Base-by-base conservation (phyloP, 37 sponge, comb jelly and placozoan species). In the Hormiphora californensis region DNA sequence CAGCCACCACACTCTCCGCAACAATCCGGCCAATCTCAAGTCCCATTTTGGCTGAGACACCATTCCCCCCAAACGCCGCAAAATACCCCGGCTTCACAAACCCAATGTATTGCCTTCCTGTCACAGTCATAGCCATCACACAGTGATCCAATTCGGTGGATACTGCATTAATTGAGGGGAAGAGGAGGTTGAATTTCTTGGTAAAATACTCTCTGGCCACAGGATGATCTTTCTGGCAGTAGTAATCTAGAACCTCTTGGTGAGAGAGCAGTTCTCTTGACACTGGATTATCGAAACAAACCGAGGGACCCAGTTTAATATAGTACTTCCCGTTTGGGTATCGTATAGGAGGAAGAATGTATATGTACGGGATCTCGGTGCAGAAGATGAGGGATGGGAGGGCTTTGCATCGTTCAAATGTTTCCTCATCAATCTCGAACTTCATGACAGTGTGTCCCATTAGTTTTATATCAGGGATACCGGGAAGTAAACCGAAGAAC, bases 361-460 rank as follows among this genome's bases (percentile, higher is more conserved):
- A 73, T 1, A 73, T 32, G 23, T 73, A 73, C 4, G 19, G 28
- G 1, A 19, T 33, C 0, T 39, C n/a, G 2, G 81, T 43, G 25
- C 43, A 44, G 49, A 44, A 73, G 19, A 73, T 73, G 49, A 73
- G 21, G 44, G 81, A 73, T 22, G 81, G 81, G n/a, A 73, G 22
- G 22, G 19, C 81, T 25, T 11, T 25, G 23, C 40, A 19, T 22
- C 43, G 12, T 28, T 41, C 22, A 40, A 30, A 39, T n/a, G 9
- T 49, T 40, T 25, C 5, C 43, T 40, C 46, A 15, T 37, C 2
- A 2, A 73, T 44, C 39, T 73, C 81, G 22, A 73, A 40, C 25
- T 73, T 73, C 49, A 73, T 21, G 8, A 73, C 81, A 41, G 46
- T 73, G 81, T 73, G 81, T 12, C 81, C 81, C 12, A 73, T 40